A percentile compares a stretch with the other conserved stretches of the same genome.
Conservation (phyloP, 2,888 invertebrate genomes). For the Catocala fraxini region DNA sequence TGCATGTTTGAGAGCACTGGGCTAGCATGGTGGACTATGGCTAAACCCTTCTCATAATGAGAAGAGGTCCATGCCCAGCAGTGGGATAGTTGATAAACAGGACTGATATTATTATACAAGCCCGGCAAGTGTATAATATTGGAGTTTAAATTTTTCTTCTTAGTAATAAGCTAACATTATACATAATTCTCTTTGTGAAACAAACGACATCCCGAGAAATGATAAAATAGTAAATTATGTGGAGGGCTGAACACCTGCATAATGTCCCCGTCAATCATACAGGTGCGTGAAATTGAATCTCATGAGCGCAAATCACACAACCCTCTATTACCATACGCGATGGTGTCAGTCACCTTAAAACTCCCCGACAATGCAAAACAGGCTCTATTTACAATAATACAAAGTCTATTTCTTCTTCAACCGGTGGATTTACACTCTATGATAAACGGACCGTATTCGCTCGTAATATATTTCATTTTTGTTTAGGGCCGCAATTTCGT, state of each 20-base stretch:
- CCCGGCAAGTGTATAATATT: too few species aligned
- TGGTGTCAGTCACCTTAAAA: conserved; percentile 60
- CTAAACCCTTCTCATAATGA: too few species aligned
- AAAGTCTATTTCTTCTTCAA: conserved; percentile 43
- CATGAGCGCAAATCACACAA: conserved; percentile 83
- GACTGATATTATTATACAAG: too few species aligned
- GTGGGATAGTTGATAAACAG: too few species aligned
- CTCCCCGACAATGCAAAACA: conserved; percentile 38
- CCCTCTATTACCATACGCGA: conserved; percentile 70
- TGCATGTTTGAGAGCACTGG: too few species aligned
- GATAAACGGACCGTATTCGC: conserved; percentile 56
- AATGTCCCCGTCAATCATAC: conserved; percentile 82
- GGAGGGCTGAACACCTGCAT: conserved; percentile 73
- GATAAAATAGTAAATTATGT: conserved; percentile 77
- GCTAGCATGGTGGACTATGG: too few species aligned
- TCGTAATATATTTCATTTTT: conserved; percentile 60
- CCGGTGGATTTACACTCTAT: conserved; percentile 41
- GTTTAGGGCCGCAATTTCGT: conserved; percentile 52
- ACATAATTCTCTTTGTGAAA: conserved; percentile 47
- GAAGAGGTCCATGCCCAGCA: too few species aligned
- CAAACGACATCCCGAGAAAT: conserved; percentile 63
- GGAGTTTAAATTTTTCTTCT: conserved; percentile 12
- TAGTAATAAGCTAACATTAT: conserved; percentile 26
- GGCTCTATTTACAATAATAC: conserved; percentile 42
- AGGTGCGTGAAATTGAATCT: conserved; percentile 83